These are phyloP conservation scores for Agonopterix arenella DNA, from an alignment of 2,888 invertebrate species.

Conservation along the genomic window DNA sequence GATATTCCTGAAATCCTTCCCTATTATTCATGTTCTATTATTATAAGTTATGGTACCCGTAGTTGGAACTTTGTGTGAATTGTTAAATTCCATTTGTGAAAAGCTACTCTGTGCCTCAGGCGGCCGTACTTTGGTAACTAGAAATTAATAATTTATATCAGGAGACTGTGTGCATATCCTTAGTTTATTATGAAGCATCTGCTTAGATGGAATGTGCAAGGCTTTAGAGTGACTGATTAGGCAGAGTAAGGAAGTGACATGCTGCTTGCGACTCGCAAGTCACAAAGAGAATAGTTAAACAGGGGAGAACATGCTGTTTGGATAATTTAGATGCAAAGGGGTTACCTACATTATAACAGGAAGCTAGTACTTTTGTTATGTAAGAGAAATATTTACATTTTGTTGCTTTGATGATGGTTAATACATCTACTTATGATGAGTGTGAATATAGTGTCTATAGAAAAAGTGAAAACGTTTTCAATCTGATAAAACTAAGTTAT, in stretches of 20 bases:
- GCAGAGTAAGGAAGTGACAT: too few relatives aligned
- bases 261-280: not conserved
- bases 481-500: too few relatives aligned
- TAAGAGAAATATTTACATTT: too few relatives aligned
- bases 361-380: too few relatives aligned
- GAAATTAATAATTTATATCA: constrained; percentile 70
- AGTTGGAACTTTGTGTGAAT: constrained; percentile 64
- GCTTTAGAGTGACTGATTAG: constrained; percentile 16
- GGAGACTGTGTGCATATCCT: constrained; percentile 45
- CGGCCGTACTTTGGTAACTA: constrained; percentile 60
- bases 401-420: too few relatives aligned
- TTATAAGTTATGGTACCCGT: constrained; percentile 49
- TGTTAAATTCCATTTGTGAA: constrained; percentile 69
- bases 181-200: constrained; percentile 10
- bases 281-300: not conserved
- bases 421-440: too few relatives aligned
- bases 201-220: constrained; percentile 1
- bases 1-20: constrained; percentile 14
- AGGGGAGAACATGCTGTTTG: not conserved
- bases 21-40: constrained; percentile 42
- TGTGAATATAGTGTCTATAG: too few relatives aligned
- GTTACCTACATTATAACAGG: too few relatives aligned
- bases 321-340: too few relatives aligned
- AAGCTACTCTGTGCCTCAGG: constrained; percentile 47
- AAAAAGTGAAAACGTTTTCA: too few relatives aligned